These are phyloP conservation scores for Diacarnus erythraeanus DNA, from an alignment of 37 sponge, comb jelly and placozoan genomes.

Conservation along the genomic window DNA sequence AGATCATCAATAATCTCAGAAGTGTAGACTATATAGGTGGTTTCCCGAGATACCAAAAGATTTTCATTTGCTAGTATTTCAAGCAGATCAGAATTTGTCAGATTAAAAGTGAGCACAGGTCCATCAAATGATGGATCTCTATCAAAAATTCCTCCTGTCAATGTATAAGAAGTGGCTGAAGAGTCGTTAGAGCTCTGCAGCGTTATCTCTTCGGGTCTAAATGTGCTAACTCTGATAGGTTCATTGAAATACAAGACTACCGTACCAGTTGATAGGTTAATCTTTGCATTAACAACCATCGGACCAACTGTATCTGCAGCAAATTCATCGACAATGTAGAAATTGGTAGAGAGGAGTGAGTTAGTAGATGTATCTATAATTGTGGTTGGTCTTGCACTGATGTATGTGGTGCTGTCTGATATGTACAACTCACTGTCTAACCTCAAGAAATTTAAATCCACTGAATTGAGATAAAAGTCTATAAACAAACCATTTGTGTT, in stretches of 20 bases:
- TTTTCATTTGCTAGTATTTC: slow-evolving; percentile 61
- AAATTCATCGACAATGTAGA: slow-evolving; percentile 31
- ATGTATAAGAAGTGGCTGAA: slow-evolving; percentile 23
- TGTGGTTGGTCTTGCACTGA: slow-evolving; percentile 53
- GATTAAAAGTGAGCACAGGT: slow-evolving; percentile 25
- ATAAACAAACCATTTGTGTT: slow-evolving; percentile 58
- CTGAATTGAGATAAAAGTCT: slow-evolving; percentile 55
- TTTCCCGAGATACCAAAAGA: slow-evolving; percentile 63
- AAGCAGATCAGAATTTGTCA: slow-evolving; percentile 46
- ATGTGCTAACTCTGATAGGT: slow-evolving; percentile 45
- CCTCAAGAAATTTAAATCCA: slow-evolving; percentile 64
- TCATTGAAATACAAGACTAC: slow-evolving; percentile 74
- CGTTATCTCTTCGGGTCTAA: slow-evolving; percentile 62
- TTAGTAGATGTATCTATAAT: slow-evolving; percentile 76
- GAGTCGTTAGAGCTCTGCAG: slow-evolving; percentile 30
- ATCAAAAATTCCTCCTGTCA: slow-evolving; percentile 43
- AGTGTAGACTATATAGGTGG: slow-evolving; percentile 66
- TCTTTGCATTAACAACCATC: slow-evolving; percentile 25
- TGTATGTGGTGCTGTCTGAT: slow-evolving; percentile 33
- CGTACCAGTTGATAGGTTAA: slow-evolving; percentile 57
- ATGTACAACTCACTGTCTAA: slow-evolving; percentile 8
- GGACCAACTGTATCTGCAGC: slow-evolving; percentile 64
- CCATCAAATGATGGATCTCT: slow-evolving; percentile 17
- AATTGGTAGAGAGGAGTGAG: slow-evolving; percentile 17
- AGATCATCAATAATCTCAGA: slow-evolving; percentile 48